These are phyloP conservation scores for Nibea coibor DNA, from an alignment of 2,113 vertebrate species.

Conservation along the genomic window DNA sequence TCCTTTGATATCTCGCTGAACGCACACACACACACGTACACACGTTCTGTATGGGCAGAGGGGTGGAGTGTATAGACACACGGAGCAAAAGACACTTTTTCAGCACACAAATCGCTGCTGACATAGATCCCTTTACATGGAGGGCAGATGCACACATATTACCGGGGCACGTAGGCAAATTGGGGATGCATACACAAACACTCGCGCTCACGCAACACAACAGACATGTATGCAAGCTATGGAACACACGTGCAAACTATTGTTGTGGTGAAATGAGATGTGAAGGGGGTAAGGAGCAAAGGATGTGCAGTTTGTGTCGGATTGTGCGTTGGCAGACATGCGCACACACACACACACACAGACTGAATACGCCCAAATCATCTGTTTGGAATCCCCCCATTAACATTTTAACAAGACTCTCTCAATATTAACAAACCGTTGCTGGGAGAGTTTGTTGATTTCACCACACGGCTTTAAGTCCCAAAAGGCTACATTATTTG, in stretches of 20 bases:
- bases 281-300: conserved; percentile 23
- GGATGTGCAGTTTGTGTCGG: conserved; percentile 38
- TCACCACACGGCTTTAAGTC: conserved; percentile 63
- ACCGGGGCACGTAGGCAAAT: conserved; percentile 23
- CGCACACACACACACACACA: neutral
- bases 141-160: conserved; percentile 35
- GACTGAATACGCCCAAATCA: conserved; percentile 68
- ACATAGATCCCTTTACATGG: conserved; percentile 42
- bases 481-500: conserved; percentile 78
- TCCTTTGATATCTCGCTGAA: conserved; percentile 77
- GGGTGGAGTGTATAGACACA: conserved; percentile 13
- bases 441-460: conserved; percentile 65
- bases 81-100: conserved; percentile 15
- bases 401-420: conserved; percentile 78
- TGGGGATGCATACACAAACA: conserved; percentile 7
- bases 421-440: conserved; percentile 74
- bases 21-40: conserved; percentile 12
- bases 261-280: conserved; percentile 22
- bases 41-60: neutral
- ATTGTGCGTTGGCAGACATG: conserved; percentile 39
- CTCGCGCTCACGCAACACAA: neutral
- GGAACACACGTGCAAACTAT: conserved; percentile 13
- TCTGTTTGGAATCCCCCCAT: conserved; percentile 75
- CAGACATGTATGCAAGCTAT: conserved; percentile 13
- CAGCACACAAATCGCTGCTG: conserved; percentile 19